Percentiles rank a stretch among this genome's conserved stretches.
Conservation (phyloP, 2,888 invertebrate species). For the Ormyrus nitidulus region DNA sequence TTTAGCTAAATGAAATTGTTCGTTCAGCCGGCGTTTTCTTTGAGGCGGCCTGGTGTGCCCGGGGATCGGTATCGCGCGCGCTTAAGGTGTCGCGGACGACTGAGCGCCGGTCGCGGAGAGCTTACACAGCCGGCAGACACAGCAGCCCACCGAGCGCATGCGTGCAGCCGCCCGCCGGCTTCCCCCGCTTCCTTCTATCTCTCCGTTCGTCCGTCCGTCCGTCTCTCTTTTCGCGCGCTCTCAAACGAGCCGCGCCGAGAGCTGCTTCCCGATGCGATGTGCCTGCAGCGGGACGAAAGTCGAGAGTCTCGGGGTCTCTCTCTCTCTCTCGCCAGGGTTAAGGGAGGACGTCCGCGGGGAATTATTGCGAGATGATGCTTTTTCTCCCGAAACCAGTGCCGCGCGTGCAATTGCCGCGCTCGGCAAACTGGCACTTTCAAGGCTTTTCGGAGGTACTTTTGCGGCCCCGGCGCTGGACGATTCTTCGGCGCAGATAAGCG, state of each 20-base stretch:
- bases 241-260: neutral
- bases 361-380: too few relatives aligned
- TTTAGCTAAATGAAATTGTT: too few relatives aligned
- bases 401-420: too few relatives aligned
- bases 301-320: neutral
- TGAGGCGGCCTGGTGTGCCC: constrained; percentile 1
- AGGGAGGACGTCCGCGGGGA: too few relatives aligned
- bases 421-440: too few relatives aligned
- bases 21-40: neutral
- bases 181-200: constrained; percentile 1
- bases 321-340: neutral
- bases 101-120: constrained; percentile 63
- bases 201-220: neutral
- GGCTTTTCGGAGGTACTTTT: too few relatives aligned
- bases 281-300: too few relatives aligned
- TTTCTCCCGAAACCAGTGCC: too few relatives aligned
- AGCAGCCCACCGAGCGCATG: constrained; percentile 66
- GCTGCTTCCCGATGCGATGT: too few relatives aligned
- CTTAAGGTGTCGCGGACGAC: constrained; percentile 73
- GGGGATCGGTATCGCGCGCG: constrained; percentile 53
- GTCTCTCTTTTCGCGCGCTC: constrained; percentile 23
- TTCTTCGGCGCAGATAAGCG: too few relatives aligned
- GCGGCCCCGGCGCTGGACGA: too few relatives aligned
- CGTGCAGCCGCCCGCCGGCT: constrained; percentile 63
- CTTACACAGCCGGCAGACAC: neutral